phyloP scores from a whole-genome alignment of 2,113 vertebrate genomes.

The Cinclus cinclus region DNA sequence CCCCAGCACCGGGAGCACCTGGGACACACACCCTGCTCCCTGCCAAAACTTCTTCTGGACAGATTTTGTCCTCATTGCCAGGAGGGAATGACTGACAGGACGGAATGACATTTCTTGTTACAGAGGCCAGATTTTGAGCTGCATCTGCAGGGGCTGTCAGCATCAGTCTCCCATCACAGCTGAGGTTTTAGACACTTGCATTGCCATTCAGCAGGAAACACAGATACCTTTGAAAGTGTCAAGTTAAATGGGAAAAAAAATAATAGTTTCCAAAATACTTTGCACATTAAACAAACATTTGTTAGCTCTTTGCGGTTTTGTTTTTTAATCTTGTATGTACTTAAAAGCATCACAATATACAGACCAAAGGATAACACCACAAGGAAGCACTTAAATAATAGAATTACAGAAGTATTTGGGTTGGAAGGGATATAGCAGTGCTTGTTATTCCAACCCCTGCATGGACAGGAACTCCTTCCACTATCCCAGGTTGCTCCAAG shows the following conservation, averaged over 20 bases:
- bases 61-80: background rate
- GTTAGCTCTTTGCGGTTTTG: background rate
- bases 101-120: background rate
- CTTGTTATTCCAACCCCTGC: background rate
- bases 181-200: no score
- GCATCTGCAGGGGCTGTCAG: background rate
- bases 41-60: rapidly evolving
- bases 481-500: background rate
- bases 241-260: no score
- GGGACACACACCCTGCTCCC: background rate
- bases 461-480: background rate
- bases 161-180: background rate
- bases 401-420: background rate
- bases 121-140: background rate
- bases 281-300: background rate
- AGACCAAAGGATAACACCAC: background rate
- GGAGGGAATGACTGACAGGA: background rate
- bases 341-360: background rate
- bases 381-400: background rate
- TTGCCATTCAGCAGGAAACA: background rate
- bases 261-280: background rate
- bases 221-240: background rate
- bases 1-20: background rate
- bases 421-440: background rate
- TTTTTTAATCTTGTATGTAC: background rate